Evolutionary conservation across 2,888 invertebrate genomes (phyloP).

Genomic region (Saturnia pavonia): DNA sequence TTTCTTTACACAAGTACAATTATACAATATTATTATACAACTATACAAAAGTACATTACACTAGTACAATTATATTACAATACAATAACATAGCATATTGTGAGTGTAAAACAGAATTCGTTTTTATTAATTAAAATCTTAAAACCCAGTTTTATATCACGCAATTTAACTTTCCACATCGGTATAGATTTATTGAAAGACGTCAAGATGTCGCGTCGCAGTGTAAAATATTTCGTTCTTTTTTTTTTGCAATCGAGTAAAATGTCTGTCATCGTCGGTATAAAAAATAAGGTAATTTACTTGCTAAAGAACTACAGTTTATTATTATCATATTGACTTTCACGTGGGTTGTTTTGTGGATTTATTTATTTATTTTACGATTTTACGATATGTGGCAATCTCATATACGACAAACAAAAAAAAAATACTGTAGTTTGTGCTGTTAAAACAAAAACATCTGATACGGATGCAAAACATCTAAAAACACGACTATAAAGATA

Average conservation of each 20-base stretch:
- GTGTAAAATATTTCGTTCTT: background rate
- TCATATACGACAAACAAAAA: no score
- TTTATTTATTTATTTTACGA: background rate
- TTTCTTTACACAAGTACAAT: no score
- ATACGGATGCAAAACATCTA: background rate
- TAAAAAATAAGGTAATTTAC: constrained; percentile 2
- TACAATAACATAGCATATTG: background rate
- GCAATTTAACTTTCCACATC: constrained; percentile 6
- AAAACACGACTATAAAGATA: background rate
- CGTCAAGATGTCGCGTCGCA: constrained; percentile 1
- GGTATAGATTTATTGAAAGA: constrained; percentile 9
- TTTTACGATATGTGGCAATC: no score
- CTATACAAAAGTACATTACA: no score
- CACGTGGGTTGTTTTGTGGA: background rate
- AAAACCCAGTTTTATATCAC: constrained; percentile 12
- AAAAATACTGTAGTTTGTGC: background rate
- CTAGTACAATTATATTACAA: no score
- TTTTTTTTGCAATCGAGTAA: background rate
- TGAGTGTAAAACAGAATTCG: background rate
- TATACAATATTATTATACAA: no score
- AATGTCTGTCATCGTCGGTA: constrained; percentile 2
- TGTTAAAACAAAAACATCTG: background rate
- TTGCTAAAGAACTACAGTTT: background rate
- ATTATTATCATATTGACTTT: constrained; percentile 1
- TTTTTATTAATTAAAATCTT: background rate